Evolutionary conservation across 2,888 invertebrate genomes (phyloP).

Genomic region (Dastarcus helophoroides): DNA sequence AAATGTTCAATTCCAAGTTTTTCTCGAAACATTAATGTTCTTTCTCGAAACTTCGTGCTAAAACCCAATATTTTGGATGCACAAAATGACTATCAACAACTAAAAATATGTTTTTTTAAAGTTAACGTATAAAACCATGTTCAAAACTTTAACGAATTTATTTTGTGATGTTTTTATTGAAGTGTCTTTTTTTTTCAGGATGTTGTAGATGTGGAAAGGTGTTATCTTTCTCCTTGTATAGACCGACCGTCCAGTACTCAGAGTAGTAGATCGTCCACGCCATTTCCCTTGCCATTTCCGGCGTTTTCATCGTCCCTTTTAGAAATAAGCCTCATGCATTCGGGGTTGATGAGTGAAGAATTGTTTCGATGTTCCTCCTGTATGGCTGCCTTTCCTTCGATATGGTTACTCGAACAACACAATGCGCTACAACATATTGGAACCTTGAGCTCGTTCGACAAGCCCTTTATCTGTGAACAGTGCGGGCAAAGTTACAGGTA

Average conservation of each 20-base stretch:
- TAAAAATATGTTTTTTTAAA: too few relatives aligned
- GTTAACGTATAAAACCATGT: too few relatives aligned
- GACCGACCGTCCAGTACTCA: conserved; percentile 35
- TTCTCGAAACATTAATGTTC: too few relatives aligned
- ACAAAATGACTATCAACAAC: too few relatives aligned
- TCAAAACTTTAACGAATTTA: too few relatives aligned
- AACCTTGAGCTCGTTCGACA: conserved; percentile 51
- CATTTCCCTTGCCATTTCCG: conserved; percentile 45
- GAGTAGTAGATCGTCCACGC: conserved; percentile 42
- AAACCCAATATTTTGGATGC: too few relatives aligned
- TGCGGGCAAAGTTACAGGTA: conserved; percentile 74
- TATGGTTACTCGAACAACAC: conserved; percentile 80
- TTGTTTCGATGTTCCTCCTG: conserved; percentile 60
- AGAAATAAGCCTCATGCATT: conserved; percentile 43
- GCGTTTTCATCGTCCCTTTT: conserved; percentile 44
- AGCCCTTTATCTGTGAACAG: conserved; percentile 84
- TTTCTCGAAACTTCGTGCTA: too few relatives aligned
- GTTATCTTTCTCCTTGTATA: conserved; percentile 34
- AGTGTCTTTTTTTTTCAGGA: conserved; percentile 26
- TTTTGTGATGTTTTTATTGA: too few relatives aligned
- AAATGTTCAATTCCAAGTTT: too few relatives aligned
- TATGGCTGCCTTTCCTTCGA: conserved; percentile 74
- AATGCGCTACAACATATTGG: conserved; percentile 71
- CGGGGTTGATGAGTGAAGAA: conserved; percentile 33
- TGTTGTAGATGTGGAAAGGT: conserved; percentile 37